Base-by-base conservation (phyloP, 2,888 invertebrate species). In the Baccha elongata region DNA sequence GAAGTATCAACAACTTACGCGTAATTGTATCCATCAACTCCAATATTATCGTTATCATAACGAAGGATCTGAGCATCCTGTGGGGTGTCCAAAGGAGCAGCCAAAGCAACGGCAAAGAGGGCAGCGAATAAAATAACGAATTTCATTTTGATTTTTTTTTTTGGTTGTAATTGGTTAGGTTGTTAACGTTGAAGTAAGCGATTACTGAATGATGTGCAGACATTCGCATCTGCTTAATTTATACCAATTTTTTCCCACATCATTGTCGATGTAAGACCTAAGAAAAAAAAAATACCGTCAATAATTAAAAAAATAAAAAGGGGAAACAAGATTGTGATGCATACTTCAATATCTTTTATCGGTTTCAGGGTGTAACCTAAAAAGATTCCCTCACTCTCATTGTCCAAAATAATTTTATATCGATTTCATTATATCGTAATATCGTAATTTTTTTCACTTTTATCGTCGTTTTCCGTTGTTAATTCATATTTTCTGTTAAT, bases 1-100 rank as follows among this genome's bases (percentile, higher is more conserved):
- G n/a, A n/a, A n/a, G n/a, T n/a, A n/a, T n/a, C n/a, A n/a, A n/a
- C 1, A 23, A 86, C 88, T 92, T 91, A 93, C 93, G 91, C 91
- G 85, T 92, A 94, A 84, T 90, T 92, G 89, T 93, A 94, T 58
- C 92, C 91, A 85, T 92, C 92, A 21, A 92, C 87, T 69, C 93
- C 93, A 74, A 91, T 81, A 73, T 87, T 91, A 84, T 94, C 94
- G 88, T 94, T 92, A 58, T 91, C 90, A 11, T 88, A 86, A 35
- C 87, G 88, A 10, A 89, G 42, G 52, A 89, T 87, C 62, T 87
- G 85, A 7, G 88, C 89, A 11, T 76, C 67, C n/a, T 85, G 78
- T 13, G 85, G 74, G 13, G 85, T 85, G 42, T 86, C 85, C 46
- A 85, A 79, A 40, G 90, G 89, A 13, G 87, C 89, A n/a, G 90